Evolutionary conservation across 1,140 invertebrate species (phyloP).

Genomic region (Bombus waltoni): DNA sequence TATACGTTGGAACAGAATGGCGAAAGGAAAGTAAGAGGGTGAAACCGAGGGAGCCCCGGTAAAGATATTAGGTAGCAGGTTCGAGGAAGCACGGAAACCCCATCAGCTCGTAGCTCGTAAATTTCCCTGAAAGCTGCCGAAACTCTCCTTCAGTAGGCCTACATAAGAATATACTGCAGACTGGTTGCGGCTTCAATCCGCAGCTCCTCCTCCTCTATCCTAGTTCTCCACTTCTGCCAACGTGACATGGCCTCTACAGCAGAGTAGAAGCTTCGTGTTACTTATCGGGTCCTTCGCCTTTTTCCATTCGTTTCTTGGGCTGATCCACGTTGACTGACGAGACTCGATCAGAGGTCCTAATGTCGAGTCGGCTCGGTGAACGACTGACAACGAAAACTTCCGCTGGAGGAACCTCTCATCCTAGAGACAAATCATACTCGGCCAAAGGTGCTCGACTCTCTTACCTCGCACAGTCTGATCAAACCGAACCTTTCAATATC

Average conservation of each 20-base stretch:
- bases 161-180: conserved; percentile 76
- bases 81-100: conserved; percentile 76
- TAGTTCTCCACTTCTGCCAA: conserved; percentile 44
- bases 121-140: conserved; percentile 74
- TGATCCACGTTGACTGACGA: conserved; percentile 44
- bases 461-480: neutral
- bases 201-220: conserved; percentile 35
- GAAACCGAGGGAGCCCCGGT: conserved; percentile 59
- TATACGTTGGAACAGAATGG: conserved; percentile 9
- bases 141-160: conserved; percentile 73
- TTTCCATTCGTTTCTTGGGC: conserved; percentile 11
- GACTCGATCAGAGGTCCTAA: conserved; percentile 25
- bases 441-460: neutral
- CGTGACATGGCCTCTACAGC: neutral
- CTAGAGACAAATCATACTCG: neutral
- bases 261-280: neutral
- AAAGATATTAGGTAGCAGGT: conserved; percentile 78
- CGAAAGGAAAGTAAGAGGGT: conserved; percentile 6
- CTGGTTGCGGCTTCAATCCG: conserved; percentile 69
- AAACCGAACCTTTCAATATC: too few relatives aligned
- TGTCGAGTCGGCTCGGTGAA: neutral
- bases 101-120: conserved; percentile 78
- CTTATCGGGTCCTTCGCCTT: conserved; percentile 5
- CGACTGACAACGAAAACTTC: neutral
- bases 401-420: neutral